Conservation (phyloP, 1,140 invertebrate genomes). For the Rhizoglyphus robini region DNA sequence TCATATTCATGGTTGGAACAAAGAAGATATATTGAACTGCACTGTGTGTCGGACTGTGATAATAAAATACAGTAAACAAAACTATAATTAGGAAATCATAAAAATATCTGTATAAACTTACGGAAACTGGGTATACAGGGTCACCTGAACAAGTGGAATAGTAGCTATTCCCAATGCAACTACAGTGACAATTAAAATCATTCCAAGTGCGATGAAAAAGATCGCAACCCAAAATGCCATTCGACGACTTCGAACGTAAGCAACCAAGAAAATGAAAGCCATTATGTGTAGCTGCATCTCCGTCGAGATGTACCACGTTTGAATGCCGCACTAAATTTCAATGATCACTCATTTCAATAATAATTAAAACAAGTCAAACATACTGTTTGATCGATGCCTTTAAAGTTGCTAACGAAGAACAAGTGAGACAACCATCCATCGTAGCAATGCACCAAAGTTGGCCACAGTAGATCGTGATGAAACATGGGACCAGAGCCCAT, state of each 20-base stretch:
- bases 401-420: slow-evolving; percentile 23
- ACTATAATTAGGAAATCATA: background rate
- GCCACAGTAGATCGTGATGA: slow-evolving; percentile 21
- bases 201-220: background rate
- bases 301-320: slow-evolving; percentile 23
- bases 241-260: background rate
- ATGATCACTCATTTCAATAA: too few species aligned
- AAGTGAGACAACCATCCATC: slow-evolving; percentile 22
- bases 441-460: slow-evolving; percentile 16
- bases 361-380: too few species aligned
- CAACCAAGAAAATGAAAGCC: slow-evolving; percentile 11
- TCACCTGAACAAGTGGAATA: background rate
- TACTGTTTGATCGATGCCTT: slow-evolving; percentile 19
- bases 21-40: background rate
- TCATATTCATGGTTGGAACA: background rate
- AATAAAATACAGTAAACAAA: background rate
- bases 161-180: background rate
- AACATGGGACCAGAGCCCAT: slow-evolving; percentile 21
- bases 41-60: background rate
- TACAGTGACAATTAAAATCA: background rate
- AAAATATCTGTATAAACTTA: background rate
- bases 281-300: slow-evolving; percentile 23
- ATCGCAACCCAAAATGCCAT: background rate
- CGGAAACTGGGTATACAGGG: background rate
- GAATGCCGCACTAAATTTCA: slow-evolving; percentile 19